Evolutionary conservation across 2,888 invertebrate species (phyloP).

Genomic region (Phymatocera aterrima): DNA sequence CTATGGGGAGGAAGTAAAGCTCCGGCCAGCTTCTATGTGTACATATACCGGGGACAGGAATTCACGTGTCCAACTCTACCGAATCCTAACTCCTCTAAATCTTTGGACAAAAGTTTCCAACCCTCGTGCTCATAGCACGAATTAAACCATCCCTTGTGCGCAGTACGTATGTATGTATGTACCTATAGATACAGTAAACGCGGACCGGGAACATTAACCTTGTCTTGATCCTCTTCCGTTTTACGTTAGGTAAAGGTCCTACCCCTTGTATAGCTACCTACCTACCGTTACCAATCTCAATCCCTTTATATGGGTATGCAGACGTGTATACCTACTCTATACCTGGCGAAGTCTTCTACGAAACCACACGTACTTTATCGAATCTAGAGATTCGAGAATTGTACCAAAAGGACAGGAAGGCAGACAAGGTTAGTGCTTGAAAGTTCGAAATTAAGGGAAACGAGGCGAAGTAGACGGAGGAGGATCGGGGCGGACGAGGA

Average conservation of each 20-base stretch:
- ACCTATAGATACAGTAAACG: not conserved
- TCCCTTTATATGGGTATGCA: too few species aligned
- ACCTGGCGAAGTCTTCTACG: too few species aligned
- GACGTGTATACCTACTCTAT: too few species aligned
- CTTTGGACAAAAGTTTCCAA: not conserved
- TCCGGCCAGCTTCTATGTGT: not conserved
- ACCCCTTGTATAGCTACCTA: not conserved
- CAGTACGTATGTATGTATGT: too few species aligned
- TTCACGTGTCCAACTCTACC: not conserved
- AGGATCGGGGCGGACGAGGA: not conserved
- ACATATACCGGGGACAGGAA: too few species aligned
- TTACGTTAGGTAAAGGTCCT: too few species aligned
- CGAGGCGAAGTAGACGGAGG: not conserved
- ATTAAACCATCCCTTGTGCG: conserved; percentile 19
- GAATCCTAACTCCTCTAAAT: not conserved
- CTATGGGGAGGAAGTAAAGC: not conserved
- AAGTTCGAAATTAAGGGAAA: conserved; percentile 17
- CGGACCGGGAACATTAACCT: not conserved
- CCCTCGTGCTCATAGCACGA: not conserved
- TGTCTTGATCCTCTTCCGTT: conserved; percentile 11
- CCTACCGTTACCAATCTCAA: not conserved
- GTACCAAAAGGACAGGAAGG: not conserved
- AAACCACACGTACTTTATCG: conserved; percentile 26
- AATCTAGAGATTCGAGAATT: too few species aligned
- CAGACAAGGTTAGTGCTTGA: not conserved